phyloP scores from a whole-genome alignment of 2,113 vertebrate species.

The Megalops atlanticus region DNA sequence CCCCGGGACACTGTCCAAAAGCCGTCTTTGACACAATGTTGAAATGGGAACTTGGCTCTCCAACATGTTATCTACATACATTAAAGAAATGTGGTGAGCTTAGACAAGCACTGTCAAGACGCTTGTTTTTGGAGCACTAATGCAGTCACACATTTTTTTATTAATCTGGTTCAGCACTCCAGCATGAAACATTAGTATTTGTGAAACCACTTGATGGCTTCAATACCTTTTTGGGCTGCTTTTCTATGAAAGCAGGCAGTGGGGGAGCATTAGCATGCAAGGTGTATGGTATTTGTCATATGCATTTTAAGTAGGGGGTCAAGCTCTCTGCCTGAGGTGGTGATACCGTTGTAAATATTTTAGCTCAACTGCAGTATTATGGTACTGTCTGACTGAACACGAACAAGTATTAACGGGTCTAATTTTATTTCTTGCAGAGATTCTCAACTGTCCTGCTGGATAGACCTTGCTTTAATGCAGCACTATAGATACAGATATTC shows the following conservation, averaged over 20 bases:
- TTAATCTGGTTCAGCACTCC: slow-evolving; percentile 66
- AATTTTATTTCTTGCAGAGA: not conserved
- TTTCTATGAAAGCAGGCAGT: slow-evolving; percentile 13
- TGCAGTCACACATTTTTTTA: slow-evolving; percentile 66
- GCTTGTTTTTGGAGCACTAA: slow-evolving; percentile 58
- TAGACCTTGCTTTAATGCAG: not conserved
- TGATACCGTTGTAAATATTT: slow-evolving; percentile 56
- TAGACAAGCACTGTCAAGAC: slow-evolving; percentile 55
- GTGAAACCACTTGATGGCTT: slow-evolving; percentile 60
- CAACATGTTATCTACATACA: slow-evolving; percentile 72
- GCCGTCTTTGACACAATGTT: slow-evolving; percentile 70
- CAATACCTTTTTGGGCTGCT: slow-evolving; percentile 38
- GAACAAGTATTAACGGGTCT: not conserved
- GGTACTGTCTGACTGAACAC: not conserved
- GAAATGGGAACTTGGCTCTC: slow-evolving; percentile 75
- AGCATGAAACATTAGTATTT: slow-evolving; percentile 66
- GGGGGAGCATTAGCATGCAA: slow-evolving; percentile 58
- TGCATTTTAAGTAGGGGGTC: slow-evolving; percentile 50
- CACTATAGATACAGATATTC: not conserved
- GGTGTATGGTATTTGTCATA: slow-evolving; percentile 56
- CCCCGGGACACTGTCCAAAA: slow-evolving; percentile 68
- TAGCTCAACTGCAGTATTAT: slow-evolving; percentile 35
- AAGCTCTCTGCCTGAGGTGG: slow-evolving; percentile 40
- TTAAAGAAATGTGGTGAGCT: slow-evolving; percentile 61
- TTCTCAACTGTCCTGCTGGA: not conserved